A percentile compares a stretch with the other conserved stretches of the same genome.
Evolutionary conservation across 2,888 invertebrate species (phyloP).

Genomic region (Thera obeliscata): DNA sequence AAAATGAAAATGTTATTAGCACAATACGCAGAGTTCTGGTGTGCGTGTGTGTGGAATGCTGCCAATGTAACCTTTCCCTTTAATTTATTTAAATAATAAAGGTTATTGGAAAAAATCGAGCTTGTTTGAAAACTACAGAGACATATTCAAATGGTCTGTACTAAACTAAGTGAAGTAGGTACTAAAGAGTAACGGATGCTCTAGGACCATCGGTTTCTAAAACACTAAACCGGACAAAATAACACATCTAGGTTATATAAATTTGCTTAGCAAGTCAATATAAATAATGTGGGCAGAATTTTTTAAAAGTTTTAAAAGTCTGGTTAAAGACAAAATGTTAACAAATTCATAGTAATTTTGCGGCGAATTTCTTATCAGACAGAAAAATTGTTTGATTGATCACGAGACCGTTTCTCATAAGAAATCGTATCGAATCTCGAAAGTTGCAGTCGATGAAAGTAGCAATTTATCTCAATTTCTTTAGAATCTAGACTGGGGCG

Average conservation of each 20-base stretch:
- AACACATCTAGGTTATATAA: background rate
- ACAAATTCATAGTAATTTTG: slow-evolving; percentile 12
- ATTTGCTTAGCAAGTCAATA: background rate
- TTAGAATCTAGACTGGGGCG: slow-evolving; percentile 29
- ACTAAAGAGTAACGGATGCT: too few species aligned
- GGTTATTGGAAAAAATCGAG: background rate
- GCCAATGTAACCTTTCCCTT: too few species aligned
- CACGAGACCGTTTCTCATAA: slow-evolving; percentile 28
- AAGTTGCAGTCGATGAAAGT: slow-evolving; percentile 35
- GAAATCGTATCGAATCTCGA: slow-evolving; percentile 37
- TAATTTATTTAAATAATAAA: background rate
- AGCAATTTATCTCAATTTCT: slow-evolving; percentile 28
- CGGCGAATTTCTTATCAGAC: slow-evolving; percentile 12
- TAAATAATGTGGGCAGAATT: background rate
- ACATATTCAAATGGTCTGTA: too few species aligned
- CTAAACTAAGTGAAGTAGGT: too few species aligned
- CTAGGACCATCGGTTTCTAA: too few species aligned
- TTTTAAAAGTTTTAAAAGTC: background rate
- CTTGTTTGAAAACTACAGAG: too few species aligned
- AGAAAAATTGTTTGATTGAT: slow-evolving; percentile 25
- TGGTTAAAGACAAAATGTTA: background rate
- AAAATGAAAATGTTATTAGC: too few species aligned
- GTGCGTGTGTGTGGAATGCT: too few species aligned
- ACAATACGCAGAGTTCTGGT: too few species aligned
- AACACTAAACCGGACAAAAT: too few species aligned